Base-by-base conservation (phyloP, 2,888 invertebrate species). In the Peribatodes rhomboidaria region DNA sequence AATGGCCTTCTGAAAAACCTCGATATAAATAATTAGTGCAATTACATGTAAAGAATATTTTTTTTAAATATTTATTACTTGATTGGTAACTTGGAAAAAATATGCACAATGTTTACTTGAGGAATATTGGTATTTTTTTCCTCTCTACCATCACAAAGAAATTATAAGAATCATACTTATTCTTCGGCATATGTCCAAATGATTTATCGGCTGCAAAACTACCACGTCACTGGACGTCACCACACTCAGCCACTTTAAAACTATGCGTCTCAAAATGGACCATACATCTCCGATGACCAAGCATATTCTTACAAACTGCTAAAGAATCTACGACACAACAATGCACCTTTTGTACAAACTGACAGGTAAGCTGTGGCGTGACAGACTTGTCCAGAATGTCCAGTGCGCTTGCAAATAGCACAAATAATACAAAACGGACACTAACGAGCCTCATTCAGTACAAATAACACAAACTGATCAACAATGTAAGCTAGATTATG, bases 391-490 rank as follows among this genome's bases (percentile, higher is more conserved):
- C 77, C 66, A 82, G 68, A 75, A 65, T 79, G 79, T 80, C 78
- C 62, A 82, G 67, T 75, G 65, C 70, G 59, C 60, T 65, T 44
- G 65, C 65, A 64, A 86, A 86, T 84, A 88, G 81, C 86, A 85
- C 63, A 62, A 85, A 86, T 83, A 87, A 81, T 85, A 85, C 83
- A 83, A 86, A 82, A 81, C 78, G 55, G 72, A 75, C 84, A 81
- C 89, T 92, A 92, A 92, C 92, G 92, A 92, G 85, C 76, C 63
- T 86, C 81, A 92, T 92, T 90, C 89, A 90, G 74, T 61, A 69
- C 75, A 81, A 80, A 86, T 84, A 76, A 73, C 68, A 69, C 78
- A 76, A 78, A 77, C 59, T 60, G 74, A 79, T 79, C 76, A 79
- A 65, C 81, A 83, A 82, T 82, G 72, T 76, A 69, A 64, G 67